Base-by-base conservation (phyloP, 2,113 vertebrate species). In the Potamarius usumacintae region DNA sequence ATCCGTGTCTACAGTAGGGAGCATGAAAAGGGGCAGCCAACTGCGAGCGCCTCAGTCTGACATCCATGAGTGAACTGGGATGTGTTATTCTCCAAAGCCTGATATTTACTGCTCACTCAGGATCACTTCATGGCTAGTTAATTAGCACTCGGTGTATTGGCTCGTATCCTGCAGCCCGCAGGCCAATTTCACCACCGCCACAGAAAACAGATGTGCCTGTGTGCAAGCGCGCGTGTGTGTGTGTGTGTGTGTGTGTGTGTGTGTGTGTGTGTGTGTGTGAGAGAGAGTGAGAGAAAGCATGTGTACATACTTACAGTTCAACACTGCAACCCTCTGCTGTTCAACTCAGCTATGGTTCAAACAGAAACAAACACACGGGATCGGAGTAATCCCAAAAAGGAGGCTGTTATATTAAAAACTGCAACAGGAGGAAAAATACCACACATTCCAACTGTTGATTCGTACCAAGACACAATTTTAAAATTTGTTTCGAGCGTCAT, bases 101-200 rank as follows among this genome's bases (percentile, higher is more conserved):
- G 87, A 91, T 90, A 91, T 90, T 90, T 90, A 90, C 87, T 88
- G 83, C 90, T 87, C 89, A 67, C 87, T 81, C 85, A 85, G 89
- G 90, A 87, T 83, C 80, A 48, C 85, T 91, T 91, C 84, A 85
- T 86, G 83, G 90, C 85, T 88, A 81, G 87, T 91, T 90, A 88
- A 91, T 91, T 91, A 91, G 87, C 27, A 80, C 83, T 87, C 50
- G 48, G 89, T 77, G 87, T 84, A 88, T 87, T 89, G 87, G 87
- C 87, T 63, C 84, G 76, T 87, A 87, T 88, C 90, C 90, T 89
- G 90, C 76, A 87, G 71, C 82, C 87, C 79, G 63, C 72, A 78
- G 83, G 89, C 87, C 67, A 84, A 91, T 87, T 88, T 89, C 90
- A 85, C 87, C 84, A 88, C 87, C 84, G 81, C 88, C 82, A 84